Evolutionary conservation across 1,140 invertebrate genomes (phyloP).

Genomic region (Batillaria attramentaria): DNA sequence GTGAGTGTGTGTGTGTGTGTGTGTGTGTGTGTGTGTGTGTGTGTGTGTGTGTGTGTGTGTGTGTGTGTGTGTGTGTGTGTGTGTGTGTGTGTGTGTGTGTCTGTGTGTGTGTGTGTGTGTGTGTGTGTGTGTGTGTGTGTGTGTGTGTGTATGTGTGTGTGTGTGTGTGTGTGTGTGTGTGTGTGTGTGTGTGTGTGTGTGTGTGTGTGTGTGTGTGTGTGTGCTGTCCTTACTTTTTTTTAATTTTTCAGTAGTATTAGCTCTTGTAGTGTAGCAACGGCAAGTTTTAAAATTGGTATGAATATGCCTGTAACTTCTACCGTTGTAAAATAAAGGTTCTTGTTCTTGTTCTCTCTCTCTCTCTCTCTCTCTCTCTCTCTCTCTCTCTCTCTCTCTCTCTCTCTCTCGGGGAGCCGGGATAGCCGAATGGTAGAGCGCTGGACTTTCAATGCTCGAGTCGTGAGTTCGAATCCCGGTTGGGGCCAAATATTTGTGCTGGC

Average conservation of each 20-base stretch:
- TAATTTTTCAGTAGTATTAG: background rate
- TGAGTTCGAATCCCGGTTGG: too few relatives aligned
- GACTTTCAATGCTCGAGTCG: too few relatives aligned
- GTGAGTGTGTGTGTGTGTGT: background rate
- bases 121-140: conserved; percentile 11
- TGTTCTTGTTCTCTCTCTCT: background rate
- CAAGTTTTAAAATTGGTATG: background rate
- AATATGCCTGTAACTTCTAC: too few relatives aligned
- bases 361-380: background rate
- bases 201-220: conserved; percentile 15
- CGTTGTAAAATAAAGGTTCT: too few relatives aligned
- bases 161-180: conserved; percentile 4
- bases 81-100: background rate
- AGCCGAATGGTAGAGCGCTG: too few relatives aligned
- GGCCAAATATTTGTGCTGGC: too few relatives aligned
- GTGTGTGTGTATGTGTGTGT: background rate
- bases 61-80: background rate
- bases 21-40: background rate
- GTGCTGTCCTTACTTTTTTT: background rate
- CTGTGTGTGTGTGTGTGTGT: conserved; percentile 6
- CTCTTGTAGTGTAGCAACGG: background rate
- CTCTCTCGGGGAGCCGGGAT: background rate
- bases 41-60: background rate
- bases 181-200: conserved; percentile 2
- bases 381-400: background rate